These are phyloP conservation scores for Julus scanicus DNA, from an alignment of 2,888 invertebrate genomes.

Conservation along the genomic window DNA sequence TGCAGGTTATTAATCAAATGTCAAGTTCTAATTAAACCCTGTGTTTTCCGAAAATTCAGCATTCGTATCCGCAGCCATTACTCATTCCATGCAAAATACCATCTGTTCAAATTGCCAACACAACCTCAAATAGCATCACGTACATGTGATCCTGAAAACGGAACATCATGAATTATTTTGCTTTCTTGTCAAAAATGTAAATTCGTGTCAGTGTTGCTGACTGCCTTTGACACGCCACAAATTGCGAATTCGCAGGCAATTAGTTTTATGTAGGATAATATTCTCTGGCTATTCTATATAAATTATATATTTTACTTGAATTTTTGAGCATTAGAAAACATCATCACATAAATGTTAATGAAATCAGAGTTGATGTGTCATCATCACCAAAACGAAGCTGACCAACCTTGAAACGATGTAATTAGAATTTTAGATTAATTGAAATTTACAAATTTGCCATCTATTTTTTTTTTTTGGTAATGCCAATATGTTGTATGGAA, in stretches of 20 bases:
- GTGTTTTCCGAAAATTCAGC: neutral
- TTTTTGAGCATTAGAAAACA: neutral
- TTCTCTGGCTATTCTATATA: conserved; percentile 6
- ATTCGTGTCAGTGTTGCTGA: conserved; percentile 25
- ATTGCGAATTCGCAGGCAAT: conserved; percentile 14
- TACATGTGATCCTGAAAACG: neutral
- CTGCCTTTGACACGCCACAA: conserved; percentile 18
- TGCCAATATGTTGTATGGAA: too few relatives aligned
- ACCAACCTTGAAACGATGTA: too few relatives aligned
- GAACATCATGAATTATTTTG: conserved; percentile 12
- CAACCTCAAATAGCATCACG: conserved; percentile 18
- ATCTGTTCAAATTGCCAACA: conserved; percentile 11
- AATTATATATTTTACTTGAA: neutral
- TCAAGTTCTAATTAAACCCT: neutral
- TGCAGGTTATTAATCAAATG: conserved; percentile 14
- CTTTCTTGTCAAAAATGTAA: conserved; percentile 30
- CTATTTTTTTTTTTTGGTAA: too few relatives aligned
- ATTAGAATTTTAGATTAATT: too few relatives aligned
- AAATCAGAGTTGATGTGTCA: too few relatives aligned
- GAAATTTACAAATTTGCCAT: too few relatives aligned
- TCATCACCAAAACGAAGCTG: too few relatives aligned
- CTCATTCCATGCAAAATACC: neutral
- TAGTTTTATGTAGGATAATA: neutral
- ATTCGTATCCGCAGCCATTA: neutral
- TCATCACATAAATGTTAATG: too few relatives aligned